These are phyloP conservation scores for Choloepus didactylus DNA, from an alignment of 2,797 vertebrate genomes.

Conservation along the genomic window DNA sequence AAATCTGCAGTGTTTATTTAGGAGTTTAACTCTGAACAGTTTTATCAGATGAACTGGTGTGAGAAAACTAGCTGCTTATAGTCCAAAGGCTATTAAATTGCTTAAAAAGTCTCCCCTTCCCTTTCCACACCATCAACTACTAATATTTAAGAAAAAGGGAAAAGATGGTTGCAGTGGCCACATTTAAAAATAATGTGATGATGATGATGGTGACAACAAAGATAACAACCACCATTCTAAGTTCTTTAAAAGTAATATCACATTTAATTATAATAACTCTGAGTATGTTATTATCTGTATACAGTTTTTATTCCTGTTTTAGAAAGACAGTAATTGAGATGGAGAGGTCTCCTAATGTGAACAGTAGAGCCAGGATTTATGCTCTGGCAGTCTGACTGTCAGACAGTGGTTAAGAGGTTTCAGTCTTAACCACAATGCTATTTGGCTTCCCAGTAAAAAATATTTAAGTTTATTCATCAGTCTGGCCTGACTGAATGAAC, in stretches of 20 bases:
- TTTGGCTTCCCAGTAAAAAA: not conserved
- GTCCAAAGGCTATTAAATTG: too few relatives aligned
- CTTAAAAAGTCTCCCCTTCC: too few relatives aligned
- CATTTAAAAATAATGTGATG: too few relatives aligned
- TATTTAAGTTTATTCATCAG: not conserved
- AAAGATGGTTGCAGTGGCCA: too few relatives aligned
- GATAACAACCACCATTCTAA: not conserved
- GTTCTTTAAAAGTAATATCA: not conserved
- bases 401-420: not conserved
- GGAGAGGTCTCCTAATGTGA: not conserved
- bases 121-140: too few relatives aligned
- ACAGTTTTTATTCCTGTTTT: not conserved
- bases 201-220: not conserved
- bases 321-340: not conserved
- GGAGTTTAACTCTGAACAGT: too few relatives aligned
- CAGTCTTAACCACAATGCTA: not conserved
- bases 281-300: not conserved
- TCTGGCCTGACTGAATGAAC: slow-evolving; percentile 16
- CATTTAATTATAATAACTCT: not conserved
- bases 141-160: too few relatives aligned
- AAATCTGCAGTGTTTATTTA: too few relatives aligned
- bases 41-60: too few relatives aligned
- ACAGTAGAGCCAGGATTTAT: not conserved
- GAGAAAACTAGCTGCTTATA: too few relatives aligned
- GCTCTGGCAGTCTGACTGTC: not conserved